These are phyloP conservation scores for Saturnia japonica DNA, from an alignment of 2,888 invertebrate genomes.

Conservation along the genomic window DNA sequence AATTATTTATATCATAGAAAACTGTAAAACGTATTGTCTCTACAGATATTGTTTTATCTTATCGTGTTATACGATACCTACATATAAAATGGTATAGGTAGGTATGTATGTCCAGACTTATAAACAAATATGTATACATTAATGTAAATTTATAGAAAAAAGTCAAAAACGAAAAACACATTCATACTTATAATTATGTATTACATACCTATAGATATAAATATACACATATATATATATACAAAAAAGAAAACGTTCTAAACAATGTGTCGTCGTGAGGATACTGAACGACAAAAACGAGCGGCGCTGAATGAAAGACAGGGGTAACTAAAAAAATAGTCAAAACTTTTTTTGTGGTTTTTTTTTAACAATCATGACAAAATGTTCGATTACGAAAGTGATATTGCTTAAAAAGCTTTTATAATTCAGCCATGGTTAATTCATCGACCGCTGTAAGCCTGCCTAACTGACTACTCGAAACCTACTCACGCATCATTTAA, in stretches of 20 bases:
- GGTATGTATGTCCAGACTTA: neutral
- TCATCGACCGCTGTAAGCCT: no score
- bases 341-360: no score
- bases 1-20: neutral
- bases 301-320: neutral
- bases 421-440: no score
- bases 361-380: no score
- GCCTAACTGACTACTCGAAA: no score
- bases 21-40: neutral
- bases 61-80: neutral
- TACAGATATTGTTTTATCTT: neutral
- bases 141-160: neutral
- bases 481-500: no score
- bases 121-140: neutral
- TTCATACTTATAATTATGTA: conserved; percentile 19
- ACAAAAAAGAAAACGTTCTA: conserved; percentile 9
- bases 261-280: conserved; percentile 19
- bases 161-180: conserved; percentile 6
- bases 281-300: conserved; percentile 18
- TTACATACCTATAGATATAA: conserved; percentile 13
- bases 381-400: no score
- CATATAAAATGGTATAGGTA: neutral
- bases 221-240: conserved; percentile 10
- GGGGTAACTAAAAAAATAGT: neutral
- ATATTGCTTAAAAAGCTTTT: no score